Evolutionary conservation across 2,888 invertebrate genomes (phyloP).

Genomic region (Drosophila birchii): DNA sequence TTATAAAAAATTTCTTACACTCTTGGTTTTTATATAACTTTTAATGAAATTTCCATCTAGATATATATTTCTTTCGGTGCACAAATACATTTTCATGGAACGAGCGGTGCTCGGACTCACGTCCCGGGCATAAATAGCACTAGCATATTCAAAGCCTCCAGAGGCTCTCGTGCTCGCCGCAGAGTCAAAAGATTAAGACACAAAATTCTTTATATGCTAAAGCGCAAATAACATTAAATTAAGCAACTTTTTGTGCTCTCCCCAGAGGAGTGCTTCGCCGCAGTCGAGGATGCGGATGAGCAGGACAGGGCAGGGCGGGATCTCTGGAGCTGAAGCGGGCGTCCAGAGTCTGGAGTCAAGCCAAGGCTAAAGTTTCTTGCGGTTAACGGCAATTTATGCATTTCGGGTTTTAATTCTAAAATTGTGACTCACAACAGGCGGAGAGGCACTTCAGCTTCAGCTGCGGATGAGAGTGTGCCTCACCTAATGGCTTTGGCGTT

Average conservation of each 20-base stretch:
- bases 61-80: slow-evolving; percentile 12
- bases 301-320: neutral
- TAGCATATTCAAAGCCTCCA: slow-evolving; percentile 76
- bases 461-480: slow-evolving; percentile 42
- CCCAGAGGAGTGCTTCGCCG: slow-evolving; percentile 52
- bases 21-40: neutral
- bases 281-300: slow-evolving; percentile 18
- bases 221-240: slow-evolving; percentile 85
- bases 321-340: slow-evolving; percentile 4
- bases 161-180: slow-evolving; percentile 53
- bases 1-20: neutral
- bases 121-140: slow-evolving; percentile 80
- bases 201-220: slow-evolving; percentile 85
- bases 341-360: slow-evolving; percentile 42
- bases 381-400: slow-evolving; percentile 79
- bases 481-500: slow-evolving; percentile 67
- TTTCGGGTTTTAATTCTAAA: slow-evolving; percentile 79
- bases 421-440: slow-evolving; percentile 78
- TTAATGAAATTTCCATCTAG: rapidly evolving
- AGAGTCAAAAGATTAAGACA: slow-evolving; percentile 84
- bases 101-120: slow-evolving; percentile 54
- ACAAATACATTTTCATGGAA: slow-evolving; percentile 38
- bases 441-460: slow-evolving; percentile 16
- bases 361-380: slow-evolving; percentile 80
- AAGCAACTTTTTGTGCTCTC: slow-evolving; percentile 80